These are phyloP conservation scores for Zelleria hepariella DNA, from an alignment of 2,888 invertebrate species.

Conservation along the genomic window DNA sequence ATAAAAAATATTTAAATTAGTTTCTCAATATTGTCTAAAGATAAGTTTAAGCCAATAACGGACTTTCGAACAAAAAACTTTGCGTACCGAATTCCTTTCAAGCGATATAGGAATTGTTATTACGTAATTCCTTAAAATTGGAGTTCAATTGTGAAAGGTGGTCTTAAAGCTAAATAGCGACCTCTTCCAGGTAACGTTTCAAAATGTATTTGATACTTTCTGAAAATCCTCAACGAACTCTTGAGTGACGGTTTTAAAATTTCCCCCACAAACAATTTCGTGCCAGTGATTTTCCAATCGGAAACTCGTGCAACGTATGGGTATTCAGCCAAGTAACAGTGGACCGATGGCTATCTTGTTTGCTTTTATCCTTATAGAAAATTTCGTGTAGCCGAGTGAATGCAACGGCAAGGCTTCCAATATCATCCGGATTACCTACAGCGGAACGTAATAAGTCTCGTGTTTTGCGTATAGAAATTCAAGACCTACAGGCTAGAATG, in stretches of 20 bases:
- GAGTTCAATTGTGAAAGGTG: too few species aligned
- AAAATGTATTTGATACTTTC: neutral
- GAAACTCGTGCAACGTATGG: conserved; percentile 14
- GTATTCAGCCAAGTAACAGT: conserved; percentile 40
- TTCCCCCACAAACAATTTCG: neutral
- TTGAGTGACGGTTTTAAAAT: neutral
- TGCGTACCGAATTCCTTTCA: too few species aligned
- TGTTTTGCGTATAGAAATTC: conserved; percentile 23
- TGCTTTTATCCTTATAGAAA: conserved; percentile 72
- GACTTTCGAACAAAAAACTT: too few species aligned
- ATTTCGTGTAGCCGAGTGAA: conserved; percentile 68
- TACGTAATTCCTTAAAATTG: too few species aligned
- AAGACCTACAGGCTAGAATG: conserved; percentile 21
- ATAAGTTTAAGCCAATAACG: too few species aligned
- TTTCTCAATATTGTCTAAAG: too few species aligned
- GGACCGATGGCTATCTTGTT: conserved; percentile 67
- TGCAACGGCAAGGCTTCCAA: conserved; percentile 57
- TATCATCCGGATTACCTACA: conserved; percentile 21
- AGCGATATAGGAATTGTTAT: too few species aligned
- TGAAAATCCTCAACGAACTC: neutral
- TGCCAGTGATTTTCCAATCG: neutral
- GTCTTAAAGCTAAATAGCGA: too few species aligned
- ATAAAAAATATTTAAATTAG: too few species aligned
- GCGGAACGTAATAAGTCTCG: conserved; percentile 38
- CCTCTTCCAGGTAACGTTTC: too few species aligned